Percentiles rank a stretch among this genome's conserved stretches.
These are phyloP conservation scores for Patagioenas fasciata DNA, from an alignment of 2,113 vertebrate genomes.

Conservation along the genomic window DNA sequence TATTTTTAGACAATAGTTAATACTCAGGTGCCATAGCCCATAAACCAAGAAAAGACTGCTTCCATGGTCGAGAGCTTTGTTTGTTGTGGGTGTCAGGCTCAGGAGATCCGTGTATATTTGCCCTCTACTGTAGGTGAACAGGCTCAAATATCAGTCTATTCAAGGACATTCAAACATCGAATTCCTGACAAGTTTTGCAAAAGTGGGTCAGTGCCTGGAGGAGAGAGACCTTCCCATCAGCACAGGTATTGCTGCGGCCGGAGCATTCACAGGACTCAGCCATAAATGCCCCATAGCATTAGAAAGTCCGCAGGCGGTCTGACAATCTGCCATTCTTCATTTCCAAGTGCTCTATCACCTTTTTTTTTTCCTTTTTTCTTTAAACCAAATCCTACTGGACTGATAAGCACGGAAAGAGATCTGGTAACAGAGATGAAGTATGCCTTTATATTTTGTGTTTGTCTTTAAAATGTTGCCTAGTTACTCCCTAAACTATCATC, in stretches of 20 bases:
- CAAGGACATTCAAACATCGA: background rate
- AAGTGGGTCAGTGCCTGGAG: background rate
- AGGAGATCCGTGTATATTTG: background rate
- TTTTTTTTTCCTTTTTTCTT: background rate
- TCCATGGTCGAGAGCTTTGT: background rate
- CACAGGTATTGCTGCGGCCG: background rate
- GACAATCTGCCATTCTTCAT: background rate
- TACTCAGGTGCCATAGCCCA: background rate
- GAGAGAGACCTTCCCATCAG: background rate
- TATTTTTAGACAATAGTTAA: background rate
- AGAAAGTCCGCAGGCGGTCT: background rate
- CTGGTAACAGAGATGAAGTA: slow-evolving; percentile 5
- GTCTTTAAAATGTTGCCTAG: slow-evolving; percentile 52
- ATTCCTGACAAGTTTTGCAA: background rate
- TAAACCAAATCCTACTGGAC: background rate
- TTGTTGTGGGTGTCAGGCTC: slow-evolving; percentile 29
- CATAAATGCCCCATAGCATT: accelerated
- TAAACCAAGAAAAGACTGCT: background rate
- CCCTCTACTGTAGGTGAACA: slow-evolving; percentile 3
- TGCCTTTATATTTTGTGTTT: slow-evolving; percentile 15
- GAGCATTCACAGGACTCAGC: background rate
- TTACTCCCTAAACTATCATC: slow-evolving; percentile 30
- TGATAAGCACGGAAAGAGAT: background rate
- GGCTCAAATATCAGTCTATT: background rate
- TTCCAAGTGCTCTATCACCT: background rate